Evolutionary conservation across 2,113 vertebrate genomes (phyloP), one percentile per base, ranked within the genome.

Genomic region (Chiloscyllium plagiosum): DNA sequence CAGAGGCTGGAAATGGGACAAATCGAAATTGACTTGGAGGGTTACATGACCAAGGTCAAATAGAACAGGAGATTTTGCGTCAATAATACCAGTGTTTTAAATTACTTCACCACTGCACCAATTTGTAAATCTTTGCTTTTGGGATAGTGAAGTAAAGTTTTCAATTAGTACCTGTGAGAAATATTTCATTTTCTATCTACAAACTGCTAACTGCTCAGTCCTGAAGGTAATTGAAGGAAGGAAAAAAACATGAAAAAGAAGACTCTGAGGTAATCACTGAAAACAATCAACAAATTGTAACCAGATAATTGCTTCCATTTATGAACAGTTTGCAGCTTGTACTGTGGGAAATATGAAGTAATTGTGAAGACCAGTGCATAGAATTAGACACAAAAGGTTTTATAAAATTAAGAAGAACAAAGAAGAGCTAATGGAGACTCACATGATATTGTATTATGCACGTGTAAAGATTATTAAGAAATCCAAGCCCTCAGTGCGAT

Each of bases 281-380:
- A 95, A 72, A 70, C 72, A 95, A 95, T 95, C 94, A 95, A 72
- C 94, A 50, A 72, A 70, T 95, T 95, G 94, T 95, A 42, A 72
- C 42, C 15, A 2, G 42, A 42, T 76, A 95, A 95, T 95, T 95
- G 94, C 94, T 72, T 95, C 37, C 47, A 72, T 70, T 72, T 76
- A 29, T 17, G 42, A 95, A 52, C 15, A 52, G 69, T 72, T 95
- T 95, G 68, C 68, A 72, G 42, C n/a, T 37, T 76, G 94, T 72
- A 50, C 42, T 33, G 42, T 72, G 94, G 94, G 94, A 72, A 93
- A 76, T 52, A 95, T 29, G 26, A 95, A 33, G 94, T 20, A 72
- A 95, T 95, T 72, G 68, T 95, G 42, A 52, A 95, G 68, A 12
- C 65, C 29, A 26, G 94, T 52, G 20, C 42, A 29, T 72, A 95